These are phyloP conservation scores for Virgularia gustaviana DNA, from an alignment of 92 coral and sea anemone species.

Conservation along the genomic window DNA sequence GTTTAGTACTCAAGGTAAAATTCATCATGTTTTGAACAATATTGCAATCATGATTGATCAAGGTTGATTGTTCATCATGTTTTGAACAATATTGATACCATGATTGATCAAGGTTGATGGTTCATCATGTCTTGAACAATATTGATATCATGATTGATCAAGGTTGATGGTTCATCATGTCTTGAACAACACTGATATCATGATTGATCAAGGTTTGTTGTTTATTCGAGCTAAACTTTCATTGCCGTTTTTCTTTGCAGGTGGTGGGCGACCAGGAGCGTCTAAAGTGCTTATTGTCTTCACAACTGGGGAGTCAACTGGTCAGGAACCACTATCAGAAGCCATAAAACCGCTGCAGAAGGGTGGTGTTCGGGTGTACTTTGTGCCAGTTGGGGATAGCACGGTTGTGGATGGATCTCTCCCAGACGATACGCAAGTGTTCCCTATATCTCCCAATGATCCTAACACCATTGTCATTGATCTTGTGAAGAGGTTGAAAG, in stretches of 20 bases:
- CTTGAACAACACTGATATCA: no score
- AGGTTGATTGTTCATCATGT: no score
- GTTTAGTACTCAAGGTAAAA: slow-evolving; percentile 43
- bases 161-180: no score
- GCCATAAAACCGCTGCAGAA: slow-evolving; percentile 58
- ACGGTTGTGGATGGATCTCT: slow-evolving; percentile 46
- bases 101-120: no score
- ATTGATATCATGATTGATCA: no score
- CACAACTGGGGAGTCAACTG: slow-evolving; percentile 65
- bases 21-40: no score
- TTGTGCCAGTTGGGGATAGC: slow-evolving; percentile 57
- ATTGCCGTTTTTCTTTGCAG: no score
- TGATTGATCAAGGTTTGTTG: no score
- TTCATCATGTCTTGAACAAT: no score
- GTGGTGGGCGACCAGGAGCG: slow-evolving; percentile 62
- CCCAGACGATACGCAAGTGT: slow-evolving; percentile 44
- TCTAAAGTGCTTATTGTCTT: slow-evolving; percentile 53
- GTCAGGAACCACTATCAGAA: slow-evolving; percentile 54
- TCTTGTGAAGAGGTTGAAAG: slow-evolving; percentile 14
- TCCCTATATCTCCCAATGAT: slow-evolving; percentile 22
- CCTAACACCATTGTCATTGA: neutral
- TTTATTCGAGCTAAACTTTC: no score
- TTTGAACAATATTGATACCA: no score
- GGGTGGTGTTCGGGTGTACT: slow-evolving; percentile 51
- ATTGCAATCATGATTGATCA: no score